Evolutionary conservation across 1,140 invertebrate genomes (phyloP), one percentile per base, ranked within the genome.

Genomic region (Melanaphis sacchari): DNA sequence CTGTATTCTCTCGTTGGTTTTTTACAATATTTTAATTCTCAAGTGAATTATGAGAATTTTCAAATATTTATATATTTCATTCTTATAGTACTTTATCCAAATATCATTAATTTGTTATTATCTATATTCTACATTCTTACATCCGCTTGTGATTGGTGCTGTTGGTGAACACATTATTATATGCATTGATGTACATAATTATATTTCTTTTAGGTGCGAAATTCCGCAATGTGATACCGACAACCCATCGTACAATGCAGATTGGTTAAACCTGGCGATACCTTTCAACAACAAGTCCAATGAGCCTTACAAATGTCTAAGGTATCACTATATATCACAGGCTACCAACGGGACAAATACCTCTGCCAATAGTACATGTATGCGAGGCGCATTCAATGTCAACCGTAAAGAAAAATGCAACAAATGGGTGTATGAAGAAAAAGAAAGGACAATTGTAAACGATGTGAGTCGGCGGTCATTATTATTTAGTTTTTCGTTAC

Each of bases 391-490:
- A 82, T 94, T 89, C 94, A 94, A 90, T 88, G 90, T 21, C 94
- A 94, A 94, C 91, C 41, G 94, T 94, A 89, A 94, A 41, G 94
- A 94, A 93, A 95, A 82, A 52, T 96, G 96, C 94, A 94, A 94
- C 54, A 93, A 95, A n/a, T 96, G 96, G 95, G 95, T 96, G 0
- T 96, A 95, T 94, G 95, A 95, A n/a, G 93, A 94, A 21, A 90
- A 94, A 22, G 96, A 96, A 94, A 94, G 94, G 9, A 96, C 96
- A 1, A 96, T 96, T 94, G 96, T 96, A 0, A 96, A 96, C 94
- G 96, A 96, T 93, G 96, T 96, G 94, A 95, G 84, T n/a, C 4
- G 4, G 40, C 2, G 8, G 2, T 15, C 31, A n/a, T 76, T n/a
- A n/a, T n/a, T 76, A 5, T 21, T 2, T n/a, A 76, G 15, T n/a